Evolutionary conservation across 2,888 invertebrate genomes (phyloP).

Genomic region (Celastrina argiolus): DNA sequence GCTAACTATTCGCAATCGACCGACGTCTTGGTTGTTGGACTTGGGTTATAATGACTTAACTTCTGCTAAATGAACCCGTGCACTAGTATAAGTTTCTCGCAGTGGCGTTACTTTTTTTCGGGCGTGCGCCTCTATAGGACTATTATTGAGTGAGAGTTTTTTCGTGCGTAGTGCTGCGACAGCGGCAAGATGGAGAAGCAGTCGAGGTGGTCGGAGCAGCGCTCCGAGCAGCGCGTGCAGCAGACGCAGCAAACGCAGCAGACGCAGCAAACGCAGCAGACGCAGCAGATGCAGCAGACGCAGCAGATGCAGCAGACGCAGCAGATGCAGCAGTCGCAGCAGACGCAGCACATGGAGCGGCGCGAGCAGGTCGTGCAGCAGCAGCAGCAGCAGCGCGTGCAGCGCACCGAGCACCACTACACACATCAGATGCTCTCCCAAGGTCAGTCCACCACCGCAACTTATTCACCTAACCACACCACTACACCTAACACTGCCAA

Average conservation of each 20-base stretch:
- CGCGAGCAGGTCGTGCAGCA: slow-evolving; percentile 71
- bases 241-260: slow-evolving; percentile 68
- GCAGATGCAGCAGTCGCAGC: slow-evolving; percentile 81
- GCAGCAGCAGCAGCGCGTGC: slow-evolving; percentile 47
- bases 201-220: slow-evolving; percentile 74
- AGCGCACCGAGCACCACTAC: slow-evolving; percentile 85
- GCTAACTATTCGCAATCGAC: slow-evolving; percentile 95
- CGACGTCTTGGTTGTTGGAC: slow-evolving; percentile 91
- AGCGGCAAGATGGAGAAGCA: slow-evolving; percentile 86
- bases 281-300: slow-evolving; percentile 62
- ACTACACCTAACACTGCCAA: slow-evolving; percentile 28
- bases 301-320: slow-evolving; percentile 78
- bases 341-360: slow-evolving; percentile 57
- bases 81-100: slow-evolving; percentile 71
- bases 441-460: slow-evolving; percentile 74
- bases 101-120: slow-evolving; percentile 64
- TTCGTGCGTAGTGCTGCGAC: slow-evolving; percentile 66
- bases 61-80: slow-evolving; percentile 83
- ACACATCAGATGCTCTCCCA: slow-evolving; percentile 87
- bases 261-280: slow-evolving; percentile 57
- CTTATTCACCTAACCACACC: not conserved
- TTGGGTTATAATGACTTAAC: slow-evolving; percentile 87
- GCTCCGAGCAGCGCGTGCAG: slow-evolving; percentile 59
- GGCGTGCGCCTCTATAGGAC: slow-evolving; percentile 65
- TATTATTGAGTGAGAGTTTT: slow-evolving; percentile 71